Conservation (phyloP, 2,797 vertebrate genomes). For the Eleutherodactylus coqui region DNA sequence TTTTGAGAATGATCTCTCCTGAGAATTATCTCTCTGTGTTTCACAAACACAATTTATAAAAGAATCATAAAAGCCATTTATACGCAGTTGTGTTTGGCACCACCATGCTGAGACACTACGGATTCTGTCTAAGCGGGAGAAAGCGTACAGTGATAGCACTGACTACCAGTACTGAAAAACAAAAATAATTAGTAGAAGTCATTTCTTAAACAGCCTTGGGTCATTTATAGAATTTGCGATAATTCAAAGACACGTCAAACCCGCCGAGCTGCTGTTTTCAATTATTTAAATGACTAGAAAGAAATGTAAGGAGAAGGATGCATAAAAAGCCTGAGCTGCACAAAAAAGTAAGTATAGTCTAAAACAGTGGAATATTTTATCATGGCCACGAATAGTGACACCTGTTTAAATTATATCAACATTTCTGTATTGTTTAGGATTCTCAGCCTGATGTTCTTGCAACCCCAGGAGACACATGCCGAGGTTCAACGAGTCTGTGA, state of each 20-base stretch:
- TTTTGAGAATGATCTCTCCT: slow-evolving; percentile 13
- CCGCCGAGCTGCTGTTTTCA: slow-evolving; percentile 1
- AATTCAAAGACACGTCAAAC: slow-evolving; percentile 34
- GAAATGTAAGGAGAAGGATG: neutral
- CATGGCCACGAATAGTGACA: neutral
- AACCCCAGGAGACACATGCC: neutral
- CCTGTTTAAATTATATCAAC: neutral
- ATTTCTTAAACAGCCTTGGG: slow-evolving; percentile 43
- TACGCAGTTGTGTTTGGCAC: slow-evolving; percentile 20
- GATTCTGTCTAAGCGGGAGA: neutral
- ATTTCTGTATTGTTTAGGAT: neutral
- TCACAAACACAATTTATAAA: slow-evolving; percentile 36
- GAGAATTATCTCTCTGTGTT: slow-evolving; percentile 20
- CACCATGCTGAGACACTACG: slow-evolving; percentile 14
- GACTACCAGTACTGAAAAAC: neutral
- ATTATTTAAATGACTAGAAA: slow-evolving; percentile 40
- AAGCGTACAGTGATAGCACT: neutral
- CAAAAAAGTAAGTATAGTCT: neutral
- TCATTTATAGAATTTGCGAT: slow-evolving; percentile 38
- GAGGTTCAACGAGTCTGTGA: too few species aligned
- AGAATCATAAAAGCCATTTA: slow-evolving; percentile 31
- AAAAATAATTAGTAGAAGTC: slow-evolving; percentile 49
- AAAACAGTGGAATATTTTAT: neutral
- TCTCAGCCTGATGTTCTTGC: neutral
- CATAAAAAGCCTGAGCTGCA: neutral